A percentile compares a stretch with the other conserved stretches of the same genome.
phyloP scores from a whole-genome alignment of 53 echinoderm and acorn worm species.

The Arbacia lixula region DNA sequence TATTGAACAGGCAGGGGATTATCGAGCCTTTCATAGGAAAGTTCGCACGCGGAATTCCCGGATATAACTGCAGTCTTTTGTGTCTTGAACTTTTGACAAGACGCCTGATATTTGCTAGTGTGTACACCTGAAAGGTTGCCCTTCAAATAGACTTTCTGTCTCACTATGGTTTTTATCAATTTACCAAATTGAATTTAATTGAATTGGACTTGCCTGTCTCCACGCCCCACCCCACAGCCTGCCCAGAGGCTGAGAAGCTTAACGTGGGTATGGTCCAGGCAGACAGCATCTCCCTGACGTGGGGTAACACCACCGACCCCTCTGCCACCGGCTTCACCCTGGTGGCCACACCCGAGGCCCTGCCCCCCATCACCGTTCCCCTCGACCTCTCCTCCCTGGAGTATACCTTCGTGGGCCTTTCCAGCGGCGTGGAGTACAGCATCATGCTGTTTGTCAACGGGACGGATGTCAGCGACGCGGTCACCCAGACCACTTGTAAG shows the following conservation, averaged over 20 bases:
- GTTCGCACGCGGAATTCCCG: no score
- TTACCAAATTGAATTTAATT: no score
- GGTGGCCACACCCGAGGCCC: conserved; percentile 24
- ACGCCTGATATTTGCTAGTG: no score
- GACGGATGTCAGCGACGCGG: conserved; percentile 13
- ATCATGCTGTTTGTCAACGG: conserved; percentile 31
- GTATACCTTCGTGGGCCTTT: conserved; percentile 1
- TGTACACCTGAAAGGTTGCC: no score
- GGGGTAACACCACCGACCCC: conserved; percentile 46
- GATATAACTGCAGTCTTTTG: no score
- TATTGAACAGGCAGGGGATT: no score
- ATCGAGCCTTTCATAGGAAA: no score
- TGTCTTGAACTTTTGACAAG: no score
- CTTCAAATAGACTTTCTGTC: no score
- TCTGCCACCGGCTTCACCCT: conserved; percentile 41
- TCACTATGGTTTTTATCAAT: no score
- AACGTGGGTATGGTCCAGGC: conserved; percentile 33
- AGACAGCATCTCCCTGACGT: conserved; percentile 43
- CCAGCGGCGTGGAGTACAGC: conserved; percentile 28
- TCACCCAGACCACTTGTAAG: conserved; percentile 44
- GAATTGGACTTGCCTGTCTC: no score
- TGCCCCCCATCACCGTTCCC: background rate
- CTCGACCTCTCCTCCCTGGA: conserved; percentile 6
- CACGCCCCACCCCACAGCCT: no score
- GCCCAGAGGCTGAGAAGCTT: conserved; percentile 28